Percentiles rank a stretch among this genome's conserved stretches.
Conservation (phyloP, 2,888 invertebrate species). For the Hyposoter didymator region DNA sequence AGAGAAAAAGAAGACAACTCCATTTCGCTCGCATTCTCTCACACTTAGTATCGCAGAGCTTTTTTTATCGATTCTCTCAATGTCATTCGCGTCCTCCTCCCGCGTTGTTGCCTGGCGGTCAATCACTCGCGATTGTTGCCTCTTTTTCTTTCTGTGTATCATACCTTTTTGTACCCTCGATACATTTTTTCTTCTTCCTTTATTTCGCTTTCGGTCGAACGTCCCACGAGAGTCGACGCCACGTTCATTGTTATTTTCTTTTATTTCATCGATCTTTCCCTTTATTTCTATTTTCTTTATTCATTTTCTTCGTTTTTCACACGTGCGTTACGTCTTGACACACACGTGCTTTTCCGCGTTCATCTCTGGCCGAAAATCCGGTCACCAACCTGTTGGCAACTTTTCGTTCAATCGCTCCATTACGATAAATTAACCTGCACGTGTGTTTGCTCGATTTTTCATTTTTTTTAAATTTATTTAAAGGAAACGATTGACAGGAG, state of each 20-base stretch:
- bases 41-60: slow-evolving; percentile 46
- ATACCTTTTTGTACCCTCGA: slow-evolving; percentile 57
- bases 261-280: slow-evolving; percentile 21
- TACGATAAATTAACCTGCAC: not conserved
- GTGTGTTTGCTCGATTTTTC: not conserved
- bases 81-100: slow-evolving; percentile 54
- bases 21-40: slow-evolving; percentile 57
- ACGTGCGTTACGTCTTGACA: slow-evolving; percentile 71
- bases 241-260: slow-evolving; percentile 40
- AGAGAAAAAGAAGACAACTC: slow-evolving; percentile 11
- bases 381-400: slow-evolving; percentile 18
- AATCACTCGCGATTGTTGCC: slow-evolving; percentile 65
- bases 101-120: slow-evolving; percentile 58
- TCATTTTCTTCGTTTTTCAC: slow-evolving; percentile 23
- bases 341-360: slow-evolving; percentile 76
- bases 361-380: slow-evolving; percentile 12
- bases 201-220: slow-evolving; percentile 31
- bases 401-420: not conserved
- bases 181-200: slow-evolving; percentile 58
- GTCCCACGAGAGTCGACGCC: slow-evolving; percentile 45
- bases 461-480: not conserved
- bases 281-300: not conserved
- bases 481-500: not conserved
- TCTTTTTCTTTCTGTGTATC: slow-evolving; percentile 47
- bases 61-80: slow-evolving; percentile 52